phyloP scores from a whole-genome alignment of 2,797 vertebrate species.

The Scolopax rusticola region DNA sequence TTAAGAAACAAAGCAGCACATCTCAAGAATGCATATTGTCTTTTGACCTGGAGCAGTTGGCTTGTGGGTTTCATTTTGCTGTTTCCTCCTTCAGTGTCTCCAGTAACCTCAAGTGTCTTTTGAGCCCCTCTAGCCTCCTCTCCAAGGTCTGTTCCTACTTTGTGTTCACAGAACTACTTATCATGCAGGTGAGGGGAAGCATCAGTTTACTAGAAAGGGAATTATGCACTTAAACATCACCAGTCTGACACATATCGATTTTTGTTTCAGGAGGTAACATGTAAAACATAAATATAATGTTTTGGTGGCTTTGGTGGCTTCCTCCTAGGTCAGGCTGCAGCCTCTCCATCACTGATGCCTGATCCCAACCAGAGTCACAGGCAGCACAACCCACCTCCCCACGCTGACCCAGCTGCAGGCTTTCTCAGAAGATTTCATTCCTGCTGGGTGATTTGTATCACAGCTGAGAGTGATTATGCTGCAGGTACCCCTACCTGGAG shows the following conservation, averaged over 20 bases:
- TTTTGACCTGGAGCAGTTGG: not conserved
- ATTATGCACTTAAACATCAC: conserved; percentile 30
- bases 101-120: not conserved
- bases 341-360: not conserved
- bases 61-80: not conserved
- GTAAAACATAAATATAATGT: not conserved
- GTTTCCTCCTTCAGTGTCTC: not conserved
- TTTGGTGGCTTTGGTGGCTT: not conserved
- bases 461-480: not conserved
- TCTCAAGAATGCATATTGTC: not conserved
- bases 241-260: not conserved
- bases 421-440: not conserved
- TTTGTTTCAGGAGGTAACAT: conserved; percentile 6
- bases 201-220: not conserved
- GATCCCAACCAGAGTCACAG: not conserved
- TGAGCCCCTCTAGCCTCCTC: not conserved
- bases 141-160: not conserved
- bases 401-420: not conserved
- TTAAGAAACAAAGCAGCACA: not conserved
- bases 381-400: not conserved
- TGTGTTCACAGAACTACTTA: not conserved
- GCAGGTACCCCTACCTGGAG: not conserved
- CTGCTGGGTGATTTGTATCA: not conserved
- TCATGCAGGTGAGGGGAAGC: not conserved
- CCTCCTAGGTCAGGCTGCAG: not conserved